A percentile compares a stretch with the other conserved stretches of the same genome.
These are phyloP conservation scores for Drepana falcataria DNA, from an alignment of 2,888 invertebrate genomes.

Conservation along the genomic window DNA sequence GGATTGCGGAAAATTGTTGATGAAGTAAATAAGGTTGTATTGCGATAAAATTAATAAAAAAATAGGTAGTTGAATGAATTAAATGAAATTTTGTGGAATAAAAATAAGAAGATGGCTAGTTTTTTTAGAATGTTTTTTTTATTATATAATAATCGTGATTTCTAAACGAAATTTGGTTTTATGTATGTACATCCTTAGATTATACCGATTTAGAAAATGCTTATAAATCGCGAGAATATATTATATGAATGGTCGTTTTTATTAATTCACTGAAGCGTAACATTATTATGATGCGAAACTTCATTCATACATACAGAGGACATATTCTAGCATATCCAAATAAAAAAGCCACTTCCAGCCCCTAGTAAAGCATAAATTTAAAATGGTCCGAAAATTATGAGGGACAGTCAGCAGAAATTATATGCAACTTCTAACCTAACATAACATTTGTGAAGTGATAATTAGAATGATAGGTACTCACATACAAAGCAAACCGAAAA, in stretches of 20 bases:
- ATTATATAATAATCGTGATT: no score
- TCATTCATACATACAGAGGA: conserved; percentile 18
- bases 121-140: no score
- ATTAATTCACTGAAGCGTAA: conserved; percentile 33
- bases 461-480: conserved; percentile 44
- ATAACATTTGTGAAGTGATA: conserved; percentile 34
- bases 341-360: conserved; percentile 69
- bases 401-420: conserved; percentile 66
- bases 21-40: conserved; percentile 32
- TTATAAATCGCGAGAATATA: conserved; percentile 16
- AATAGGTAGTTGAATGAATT: no score
- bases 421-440: conserved; percentile 71
- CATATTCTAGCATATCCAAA: conserved; percentile 37
- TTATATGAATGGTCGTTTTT: conserved; percentile 38
- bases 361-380: conserved; percentile 56
- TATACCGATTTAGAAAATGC: conserved; percentile 7
- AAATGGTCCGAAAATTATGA: conserved; percentile 49
- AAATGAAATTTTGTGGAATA: no score
- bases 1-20: conserved; percentile 23
- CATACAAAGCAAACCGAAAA: conserved; percentile 34
- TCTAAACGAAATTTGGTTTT: no score
- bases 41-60: conserved; percentile 2
- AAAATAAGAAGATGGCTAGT: no score
- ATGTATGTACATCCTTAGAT: no score
- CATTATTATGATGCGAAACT: conserved; percentile 18